Evolutionary conservation across 2,888 invertebrate species (phyloP), one percentile per base, ranked within the genome.

Genomic region (Nezara viridula): DNA sequence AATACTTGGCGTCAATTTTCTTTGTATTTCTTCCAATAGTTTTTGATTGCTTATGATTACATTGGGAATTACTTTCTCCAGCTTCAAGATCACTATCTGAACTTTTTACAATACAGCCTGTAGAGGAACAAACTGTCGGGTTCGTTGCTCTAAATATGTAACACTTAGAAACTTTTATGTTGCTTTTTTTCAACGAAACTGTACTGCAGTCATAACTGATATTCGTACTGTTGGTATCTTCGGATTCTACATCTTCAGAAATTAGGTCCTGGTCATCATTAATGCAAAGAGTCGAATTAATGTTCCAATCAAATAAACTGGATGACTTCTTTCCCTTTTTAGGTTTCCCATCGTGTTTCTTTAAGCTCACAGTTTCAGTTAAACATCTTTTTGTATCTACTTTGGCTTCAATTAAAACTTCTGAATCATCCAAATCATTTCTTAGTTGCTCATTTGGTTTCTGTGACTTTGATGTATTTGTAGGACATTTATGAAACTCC

Each of bases 201-300:
- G 19, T 73, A 14, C 32, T 73, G 37, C 6, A 37, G 37, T 73
- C 32, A 37, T 6, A 73, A 14, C 66, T 19, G 10, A 73, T 37
- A 37, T 32, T 73, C 32, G 66, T 73, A 32, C 32, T 2, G 7
- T 73, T 32, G 1, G 32, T 19, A 5, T 21, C 37, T 19, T 73
- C 66, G 19, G 66, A 37, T 73, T 73, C 37, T 37, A 37, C 19
- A 16, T 19, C 32, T 14, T 37, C 37, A 21, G 32, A 0, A 2
- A 19, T 19, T 32, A 37, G 32, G 37, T 7, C 2, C 5, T 2
- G 3, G 1, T 73, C 37, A 37, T 73, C 66, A 73, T 73, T 37
- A 37, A 73, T 73, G 37, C 66, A 73, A 73, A 73, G 16, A 7
- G 66, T 73, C 7, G 66, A 73, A 73, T 73, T 73, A 37, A 73